Evolutionary conservation across 2,888 invertebrate genomes (phyloP), one percentile per base, ranked within the genome.

Genomic region (Micropterix aruncella): DNA sequence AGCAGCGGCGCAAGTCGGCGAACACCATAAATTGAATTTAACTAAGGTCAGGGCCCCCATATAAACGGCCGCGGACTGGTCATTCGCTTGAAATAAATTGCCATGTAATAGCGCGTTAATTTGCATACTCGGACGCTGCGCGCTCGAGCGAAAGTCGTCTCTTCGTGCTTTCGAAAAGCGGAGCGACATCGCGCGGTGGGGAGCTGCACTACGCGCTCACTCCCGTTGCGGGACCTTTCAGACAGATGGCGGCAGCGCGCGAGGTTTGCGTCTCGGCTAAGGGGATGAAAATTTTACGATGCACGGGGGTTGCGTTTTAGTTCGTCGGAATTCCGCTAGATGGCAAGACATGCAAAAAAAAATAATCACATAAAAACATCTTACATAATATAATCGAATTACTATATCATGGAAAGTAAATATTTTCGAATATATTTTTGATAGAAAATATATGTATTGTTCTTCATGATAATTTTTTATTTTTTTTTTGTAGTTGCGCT

Each of bases 51-150:
- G 60, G 71, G 70, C 66, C 65, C 63, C 64, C 62, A 62, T 63
- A 66, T 62, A 65, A 47, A 66, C 66, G 63, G 65, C 61, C 68
- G 60, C 68, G 65, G 68, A 70, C 66, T 70, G 70, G 69, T 70
- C 70, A 70, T 70, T 70, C 70, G 63, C 66, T 68, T 68, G 65
- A 70, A 67, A 70, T 70, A 71, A 70, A 71, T 71, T 69, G 69
- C 69, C 65, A 63, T 66, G 67, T 70, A 71, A 70, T 69, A 63
- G 68, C 59, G 59, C 60, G 60, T 62, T 67, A 63, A 71, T 71
- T 71, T 71, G 67, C 71, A 71, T 71, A 70, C 66, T 64, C 59
- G 59, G 60, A 57, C 56, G n/a, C 58, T 37, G 44, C 55, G 56
- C 51, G 54, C 52, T 54, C 5, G 12, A 27, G 27, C 37, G 18